Evolutionary conservation across 2,888 invertebrate species (phyloP).

Genomic region (Nebria brevicollis): DNA sequence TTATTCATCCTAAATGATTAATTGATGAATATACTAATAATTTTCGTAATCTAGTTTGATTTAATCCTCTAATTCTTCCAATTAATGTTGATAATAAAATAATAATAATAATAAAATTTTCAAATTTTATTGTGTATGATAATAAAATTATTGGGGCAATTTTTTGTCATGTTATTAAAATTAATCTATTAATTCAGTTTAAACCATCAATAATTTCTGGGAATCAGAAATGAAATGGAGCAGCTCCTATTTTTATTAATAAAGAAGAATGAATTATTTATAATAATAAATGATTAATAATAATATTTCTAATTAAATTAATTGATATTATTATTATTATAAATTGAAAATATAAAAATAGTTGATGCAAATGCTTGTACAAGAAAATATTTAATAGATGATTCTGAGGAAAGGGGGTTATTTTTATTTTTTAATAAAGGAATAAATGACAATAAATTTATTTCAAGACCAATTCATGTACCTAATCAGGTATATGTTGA

Average conservation of each 20-base stretch:
- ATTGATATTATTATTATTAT: constrained; percentile 60
- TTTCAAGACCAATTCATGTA: constrained; percentile 72
- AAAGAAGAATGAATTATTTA: constrained; percentile 57
- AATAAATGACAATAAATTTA: constrained; percentile 71
- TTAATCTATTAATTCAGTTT: too few relatives aligned
- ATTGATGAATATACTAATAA: background rate
- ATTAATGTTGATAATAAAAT: constrained; percentile 64
- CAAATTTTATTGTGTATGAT: constrained; percentile 54
- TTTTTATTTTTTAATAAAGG: constrained; percentile 66
- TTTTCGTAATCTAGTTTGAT: constrained; percentile 51
- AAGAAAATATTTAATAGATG: constrained; percentile 71
- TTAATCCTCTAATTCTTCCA: constrained; percentile 66
- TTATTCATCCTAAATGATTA: constrained; percentile 45
- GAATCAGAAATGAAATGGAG: constrained; percentile 71
- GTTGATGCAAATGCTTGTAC: constrained; percentile 69
- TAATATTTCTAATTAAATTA: constrained; percentile 58
- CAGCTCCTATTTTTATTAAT: constrained; percentile 68
- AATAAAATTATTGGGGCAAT: too few relatives aligned
- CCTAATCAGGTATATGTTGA: constrained; percentile 63
- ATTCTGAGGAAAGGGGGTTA: constrained; percentile 66
- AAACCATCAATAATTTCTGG: constrained; percentile 66
- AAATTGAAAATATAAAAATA: constrained; percentile 64
- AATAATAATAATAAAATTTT: constrained; percentile 37
- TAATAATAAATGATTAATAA: constrained; percentile 44
- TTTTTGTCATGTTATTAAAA: too few relatives aligned